Conservation (phyloP, 2,888 invertebrate species). For the Sturmia bella region DNA sequence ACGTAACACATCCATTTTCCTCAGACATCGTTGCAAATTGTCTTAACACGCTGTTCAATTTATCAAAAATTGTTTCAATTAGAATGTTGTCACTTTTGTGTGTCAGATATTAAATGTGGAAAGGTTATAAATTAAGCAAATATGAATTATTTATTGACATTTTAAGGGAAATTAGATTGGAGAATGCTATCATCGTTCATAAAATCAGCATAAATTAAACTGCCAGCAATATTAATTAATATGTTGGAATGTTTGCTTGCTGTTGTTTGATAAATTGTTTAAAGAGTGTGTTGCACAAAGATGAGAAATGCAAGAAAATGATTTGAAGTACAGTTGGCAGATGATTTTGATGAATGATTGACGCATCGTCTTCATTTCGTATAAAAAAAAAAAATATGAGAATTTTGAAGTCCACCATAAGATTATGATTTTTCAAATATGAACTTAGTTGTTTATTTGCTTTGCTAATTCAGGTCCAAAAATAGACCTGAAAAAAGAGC, state of each 20-base stretch:
- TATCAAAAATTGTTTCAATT: constrained; percentile 70
- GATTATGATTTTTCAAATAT: too few relatives aligned
- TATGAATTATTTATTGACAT: constrained; percentile 66
- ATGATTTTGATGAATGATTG: too few relatives aligned
- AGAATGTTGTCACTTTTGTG: constrained; percentile 69
- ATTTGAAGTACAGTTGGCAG: too few relatives aligned
- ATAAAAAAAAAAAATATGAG: too few relatives aligned
- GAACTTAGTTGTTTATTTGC: too few relatives aligned
- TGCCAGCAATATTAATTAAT: constrained; percentile 47
- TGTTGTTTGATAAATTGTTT: constrained; percentile 4
- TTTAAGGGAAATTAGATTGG: constrained; percentile 68
- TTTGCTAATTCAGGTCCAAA: too few relatives aligned
- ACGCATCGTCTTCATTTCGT: too few relatives aligned
- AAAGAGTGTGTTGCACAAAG: background rate
- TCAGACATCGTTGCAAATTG: constrained; percentile 43
- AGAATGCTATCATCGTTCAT: constrained; percentile 59
- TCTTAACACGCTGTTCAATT: constrained; percentile 68
- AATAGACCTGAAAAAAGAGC: too few relatives aligned
- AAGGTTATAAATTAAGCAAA: constrained; percentile 67
- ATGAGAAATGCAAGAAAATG: background rate
- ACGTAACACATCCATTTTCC: constrained; percentile 25
- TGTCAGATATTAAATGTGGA: constrained; percentile 68
- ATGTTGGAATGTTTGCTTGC: constrained; percentile 13
- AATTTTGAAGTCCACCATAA: too few relatives aligned
- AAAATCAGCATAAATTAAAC: constrained; percentile 57